These are phyloP conservation scores for Anas platyrhynchos DNA, from an alignment of 2,113 vertebrate species.

Conservation along the genomic window DNA sequence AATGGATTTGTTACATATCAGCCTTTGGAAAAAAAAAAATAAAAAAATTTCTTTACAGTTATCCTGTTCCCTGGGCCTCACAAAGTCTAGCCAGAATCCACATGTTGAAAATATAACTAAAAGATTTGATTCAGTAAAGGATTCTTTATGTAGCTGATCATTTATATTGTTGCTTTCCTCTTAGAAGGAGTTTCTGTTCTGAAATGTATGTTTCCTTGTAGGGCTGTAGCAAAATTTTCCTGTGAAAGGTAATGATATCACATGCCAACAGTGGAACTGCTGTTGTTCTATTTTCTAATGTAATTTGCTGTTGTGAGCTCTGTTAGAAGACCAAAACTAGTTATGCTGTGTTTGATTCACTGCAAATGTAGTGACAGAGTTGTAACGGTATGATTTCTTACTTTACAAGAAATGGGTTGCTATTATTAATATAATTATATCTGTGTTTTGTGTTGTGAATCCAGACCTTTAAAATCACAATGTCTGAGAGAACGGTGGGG, in stretches of 20 bases:
- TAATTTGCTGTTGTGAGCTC: not conserved
- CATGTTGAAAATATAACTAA: not conserved
- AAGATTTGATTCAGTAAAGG: not conserved
- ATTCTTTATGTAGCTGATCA: not conserved
- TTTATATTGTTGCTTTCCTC: not conserved
- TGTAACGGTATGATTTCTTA: not conserved
- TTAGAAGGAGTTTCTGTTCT: not conserved
- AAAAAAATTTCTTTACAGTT: not conserved
- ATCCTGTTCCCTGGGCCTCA: not conserved
- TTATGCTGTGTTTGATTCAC: not conserved
- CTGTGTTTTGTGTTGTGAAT: not conserved
- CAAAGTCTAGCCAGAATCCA: not conserved
- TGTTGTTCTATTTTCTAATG: not conserved
- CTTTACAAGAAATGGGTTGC: not conserved
- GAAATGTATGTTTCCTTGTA: not conserved
- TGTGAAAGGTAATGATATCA: not conserved
- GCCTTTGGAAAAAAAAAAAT: not conserved
- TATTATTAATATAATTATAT: not conserved
- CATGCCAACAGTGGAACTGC: not conserved
- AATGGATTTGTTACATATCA: not conserved
- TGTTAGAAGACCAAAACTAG: not conserved
- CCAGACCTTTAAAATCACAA: not conserved
- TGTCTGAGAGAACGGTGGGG: not conserved
- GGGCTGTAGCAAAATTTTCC: not conserved
- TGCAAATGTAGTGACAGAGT: not conserved